Base-by-base conservation (phyloP, 2,888 invertebrate species). In the Apoderus coryli region DNA sequence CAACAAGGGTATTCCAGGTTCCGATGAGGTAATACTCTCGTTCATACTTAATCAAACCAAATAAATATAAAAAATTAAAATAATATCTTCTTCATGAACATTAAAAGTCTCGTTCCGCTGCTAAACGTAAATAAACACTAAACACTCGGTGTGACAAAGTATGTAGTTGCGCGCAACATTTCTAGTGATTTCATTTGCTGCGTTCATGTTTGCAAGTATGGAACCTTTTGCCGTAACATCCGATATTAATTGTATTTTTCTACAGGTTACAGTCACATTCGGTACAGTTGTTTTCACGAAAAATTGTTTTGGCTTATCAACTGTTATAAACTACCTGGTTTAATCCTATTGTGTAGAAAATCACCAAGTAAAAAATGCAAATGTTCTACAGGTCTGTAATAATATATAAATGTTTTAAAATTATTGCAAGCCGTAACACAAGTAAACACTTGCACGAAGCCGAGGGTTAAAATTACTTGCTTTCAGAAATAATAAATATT, bases 51-150 rank as follows among this genome's bases (percentile, higher is more conserved):
- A 6, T 24, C 5, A n/a, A 24, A 6, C 25, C 6, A 10, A 24
- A 6, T 7, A 24, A 10, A 36, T 11, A 32, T 23, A 32, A 26
- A n/a, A n/a, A n/a, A 35, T 27, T 6, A 22, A 24, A 13, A 7
- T 19, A 19, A 19, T 19, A 19, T 19, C 6, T 19, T 19, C 19
- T 19, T 19, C 6, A 19, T 6, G 6, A 19, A 19, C 6, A 19
- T 19, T 7, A 19, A 19, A n/a, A 19, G 19, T 7, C 19, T 7
- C 19, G 7, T 19, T 19, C 19, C 19, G 19, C n/a, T 19, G 19
- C 19, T 19, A 19, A 19, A 19, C 19, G n/a, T 19, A 19, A 19
- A 6, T n/a, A 19, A 19, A 19, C 19, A 19, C n/a, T 19, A 19
- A 19, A 19, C 19, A 19, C 19, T 19, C 19, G n/a, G n/a, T n/a